Percentiles rank a stretch among this genome's conserved stretches.
These are phyloP conservation scores for Strigamia transsilvanica DNA, from an alignment of 2,888 invertebrate species.

Conservation along the genomic window DNA sequence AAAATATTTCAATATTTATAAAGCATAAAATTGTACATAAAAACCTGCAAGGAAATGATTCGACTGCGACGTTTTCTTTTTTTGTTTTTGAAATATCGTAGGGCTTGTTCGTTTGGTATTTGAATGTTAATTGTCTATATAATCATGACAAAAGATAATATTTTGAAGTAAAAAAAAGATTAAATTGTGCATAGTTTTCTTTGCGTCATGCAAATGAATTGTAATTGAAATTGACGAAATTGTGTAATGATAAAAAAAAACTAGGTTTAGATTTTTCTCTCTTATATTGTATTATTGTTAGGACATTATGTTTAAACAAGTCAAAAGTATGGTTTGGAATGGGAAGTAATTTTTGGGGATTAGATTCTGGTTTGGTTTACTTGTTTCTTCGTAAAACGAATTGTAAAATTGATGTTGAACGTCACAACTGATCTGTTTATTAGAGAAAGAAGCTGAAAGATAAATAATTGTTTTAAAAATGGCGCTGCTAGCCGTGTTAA, in stretches of 20 bases:
- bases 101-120: background rate
- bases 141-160: background rate
- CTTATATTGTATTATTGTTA: background rate
- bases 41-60: background rate
- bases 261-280: slow-evolving; percentile 6
- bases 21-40: slow-evolving; percentile 16
- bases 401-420: background rate
- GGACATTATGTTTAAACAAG: background rate
- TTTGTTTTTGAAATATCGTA: background rate
- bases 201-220: background rate
- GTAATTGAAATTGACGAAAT: background rate
- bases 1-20: background rate
- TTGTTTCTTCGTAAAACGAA: background rate
- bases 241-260: background rate
- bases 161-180: background rate
- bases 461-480: background rate
- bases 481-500: background rate
- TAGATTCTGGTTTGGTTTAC: background rate
- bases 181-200: slow-evolving; percentile 7
- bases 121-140: slow-evolving; percentile 4
- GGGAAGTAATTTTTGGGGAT: background rate
- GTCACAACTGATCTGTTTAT: background rate
- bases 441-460: slow-evolving; percentile 1
- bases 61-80: background rate
- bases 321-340: background rate